Percentiles rank a stretch among this genome's conserved stretches.
phyloP scores from a whole-genome alignment of 2,888 invertebrate species.

The Hemicrepidius hirtus region DNA sequence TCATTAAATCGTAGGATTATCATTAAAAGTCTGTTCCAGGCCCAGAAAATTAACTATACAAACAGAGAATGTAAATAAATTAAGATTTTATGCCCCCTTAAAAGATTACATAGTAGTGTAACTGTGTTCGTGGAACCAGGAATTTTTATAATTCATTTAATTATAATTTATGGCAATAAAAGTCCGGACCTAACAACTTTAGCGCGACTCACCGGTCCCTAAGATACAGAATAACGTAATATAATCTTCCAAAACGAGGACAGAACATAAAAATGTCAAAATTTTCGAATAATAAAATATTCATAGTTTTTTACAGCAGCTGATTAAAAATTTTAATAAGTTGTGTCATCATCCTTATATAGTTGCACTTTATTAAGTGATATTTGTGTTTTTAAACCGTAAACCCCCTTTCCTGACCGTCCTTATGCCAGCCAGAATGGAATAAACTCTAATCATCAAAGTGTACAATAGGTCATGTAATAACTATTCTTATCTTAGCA shows the following conservation, averaged over 20 bases:
- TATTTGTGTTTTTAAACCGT: neutral
- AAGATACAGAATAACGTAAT: slow-evolving; percentile 42
- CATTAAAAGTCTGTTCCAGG: neutral
- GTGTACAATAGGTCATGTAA: too few species aligned
- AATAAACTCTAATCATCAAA: too few species aligned
- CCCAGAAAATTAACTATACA: slow-evolving; percentile 36
- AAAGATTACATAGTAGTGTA: slow-evolving; percentile 49
- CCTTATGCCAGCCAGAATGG: too few species aligned
- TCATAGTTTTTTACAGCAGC: slow-evolving; percentile 39
- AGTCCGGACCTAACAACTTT: slow-evolving; percentile 46
- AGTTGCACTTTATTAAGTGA: slow-evolving; percentile 27
- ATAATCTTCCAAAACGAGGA: slow-evolving; percentile 46
- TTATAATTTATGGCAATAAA: slow-evolving; percentile 53
- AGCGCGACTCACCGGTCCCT: slow-evolving; percentile 44
- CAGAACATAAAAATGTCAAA: slow-evolving; percentile 46
- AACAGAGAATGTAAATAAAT: slow-evolving; percentile 46
- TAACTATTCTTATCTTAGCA: too few species aligned
- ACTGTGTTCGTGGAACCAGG: slow-evolving; percentile 39
- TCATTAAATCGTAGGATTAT: neutral
- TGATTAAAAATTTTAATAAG: slow-evolving; percentile 48
- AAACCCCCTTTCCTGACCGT: too few species aligned
- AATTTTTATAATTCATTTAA: slow-evolving; percentile 52
- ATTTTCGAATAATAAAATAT: slow-evolving; percentile 48
- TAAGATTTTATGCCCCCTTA: slow-evolving; percentile 45
- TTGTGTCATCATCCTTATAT: slow-evolving; percentile 40